These are phyloP conservation scores for Cercocebus atys DNA, from an alignment of 2,113 vertebrate genomes.

Conservation along the genomic window DNA sequence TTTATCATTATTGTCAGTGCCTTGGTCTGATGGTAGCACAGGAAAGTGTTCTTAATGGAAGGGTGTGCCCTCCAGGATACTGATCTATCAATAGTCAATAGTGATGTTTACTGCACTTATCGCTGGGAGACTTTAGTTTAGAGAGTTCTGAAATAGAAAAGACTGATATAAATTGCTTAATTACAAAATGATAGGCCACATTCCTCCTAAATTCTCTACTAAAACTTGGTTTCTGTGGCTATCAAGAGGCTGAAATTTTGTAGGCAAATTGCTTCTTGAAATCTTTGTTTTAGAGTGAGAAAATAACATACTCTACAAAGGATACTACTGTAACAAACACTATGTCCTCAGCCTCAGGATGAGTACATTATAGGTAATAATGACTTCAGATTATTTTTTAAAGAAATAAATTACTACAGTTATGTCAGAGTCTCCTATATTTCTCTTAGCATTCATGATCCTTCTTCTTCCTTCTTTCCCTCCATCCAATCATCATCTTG, in stretches of 20 bases:
- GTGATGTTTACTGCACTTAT: not conserved
- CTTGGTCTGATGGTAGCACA: not conserved
- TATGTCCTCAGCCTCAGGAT: not conserved
- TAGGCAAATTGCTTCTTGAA: conserved; percentile 23
- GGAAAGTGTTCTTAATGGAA: not conserved
- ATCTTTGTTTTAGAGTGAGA: conserved; percentile 42
- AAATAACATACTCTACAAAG: not conserved
- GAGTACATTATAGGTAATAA: not conserved
- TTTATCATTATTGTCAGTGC: not conserved
- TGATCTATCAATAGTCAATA: not conserved
- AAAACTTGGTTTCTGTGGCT: not conserved
- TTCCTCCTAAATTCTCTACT: not conserved
- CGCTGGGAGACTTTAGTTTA: not conserved
- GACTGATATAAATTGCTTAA: conserved; percentile 13
- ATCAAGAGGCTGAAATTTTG: not conserved
- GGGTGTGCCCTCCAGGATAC: not conserved
- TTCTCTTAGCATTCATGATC: not conserved
- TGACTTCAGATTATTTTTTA: not conserved
- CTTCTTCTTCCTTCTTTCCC: not conserved
- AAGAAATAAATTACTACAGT: not conserved
- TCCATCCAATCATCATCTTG: not conserved
- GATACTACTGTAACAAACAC: not conserved
- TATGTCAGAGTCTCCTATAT: not conserved
- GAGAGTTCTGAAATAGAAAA: not conserved
- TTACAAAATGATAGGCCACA: not conserved